Base-by-base conservation (phyloP, 1,140 invertebrate species). In the Arion vulgaris region DNA sequence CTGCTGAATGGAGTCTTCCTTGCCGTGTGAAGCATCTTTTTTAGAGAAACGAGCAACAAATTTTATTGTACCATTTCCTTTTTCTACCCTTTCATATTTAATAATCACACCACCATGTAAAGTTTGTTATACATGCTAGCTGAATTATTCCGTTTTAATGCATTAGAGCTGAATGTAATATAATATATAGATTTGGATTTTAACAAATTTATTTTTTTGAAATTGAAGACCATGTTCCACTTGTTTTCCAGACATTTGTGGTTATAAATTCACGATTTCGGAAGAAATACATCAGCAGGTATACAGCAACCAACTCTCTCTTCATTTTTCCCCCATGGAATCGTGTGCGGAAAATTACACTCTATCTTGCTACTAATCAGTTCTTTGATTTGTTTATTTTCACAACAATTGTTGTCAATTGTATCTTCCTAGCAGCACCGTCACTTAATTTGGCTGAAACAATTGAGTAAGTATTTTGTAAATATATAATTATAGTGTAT, bases 311-410 rank as follows among this genome's bases (percentile, higher is more conserved):
- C 23, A 95, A 95, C 84, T 96, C 97, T 66, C 95, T 98, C 89
- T 98, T 97, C 94, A 94, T 97, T 90, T 97, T 98, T 93, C 96
- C 96, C 62, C 97, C 97, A 80, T 98, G 97, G 96, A 97, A 97
- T 92, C 94, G 94, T 26, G 93, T 97, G 83, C 94, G 98, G 80
- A 94, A 95, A 72, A 94, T 95, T 34, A 96, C 96, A 93, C 96
- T 98, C 92, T 97, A 95, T 93, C 94, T 98, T 85, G 96, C 96
- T 90, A 98, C 97, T 23, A 88, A 92, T 85, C 92, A 93, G 84
- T 97, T 95, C 93, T 98, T 99, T 94, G 97, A 98, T 93, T 97
- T 98, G 92, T 94, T 98, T 91, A 97, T 98, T 92, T 98, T 98
- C 95, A 94, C 96, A 85, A 98, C 97, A 86, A 99, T 99, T 92